Conservation (phyloP, 2,797 vertebrate species). For the Neostethus bicornis region DNA sequence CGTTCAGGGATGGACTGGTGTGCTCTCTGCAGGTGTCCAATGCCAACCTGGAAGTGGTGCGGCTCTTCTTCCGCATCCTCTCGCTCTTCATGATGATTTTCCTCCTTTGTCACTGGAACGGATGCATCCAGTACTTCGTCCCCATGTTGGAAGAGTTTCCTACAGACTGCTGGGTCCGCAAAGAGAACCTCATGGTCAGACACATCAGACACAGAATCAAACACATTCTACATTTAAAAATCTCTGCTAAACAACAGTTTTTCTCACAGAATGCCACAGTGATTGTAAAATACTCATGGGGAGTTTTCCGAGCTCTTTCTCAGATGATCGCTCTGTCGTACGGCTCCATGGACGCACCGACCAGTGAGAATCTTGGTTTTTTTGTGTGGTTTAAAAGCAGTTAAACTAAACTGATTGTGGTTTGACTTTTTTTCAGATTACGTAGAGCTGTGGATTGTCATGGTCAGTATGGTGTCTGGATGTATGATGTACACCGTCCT, state of each 20-base stretch:
- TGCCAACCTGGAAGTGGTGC: constrained; percentile 80
- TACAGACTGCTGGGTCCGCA: constrained; percentile 80
- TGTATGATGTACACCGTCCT: constrained; percentile 83
- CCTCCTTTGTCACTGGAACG: constrained; percentile 85
- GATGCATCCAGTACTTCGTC: constrained; percentile 85
- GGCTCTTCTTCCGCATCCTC: constrained; percentile 78
- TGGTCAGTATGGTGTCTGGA: constrained; percentile 84
- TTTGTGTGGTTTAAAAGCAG: background rate
- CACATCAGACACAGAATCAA: no score
- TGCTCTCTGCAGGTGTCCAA: constrained; percentile 75
- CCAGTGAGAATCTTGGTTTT: constrained; percentile 71
- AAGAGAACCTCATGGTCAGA: constrained; percentile 81
- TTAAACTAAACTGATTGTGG: background rate
- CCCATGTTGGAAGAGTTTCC: constrained; percentile 84
- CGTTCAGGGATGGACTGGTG: no score
- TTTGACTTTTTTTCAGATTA: constrained; percentile 68
- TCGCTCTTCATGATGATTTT: constrained; percentile 85
- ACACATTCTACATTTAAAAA: no score
- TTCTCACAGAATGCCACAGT: constrained; percentile 78
- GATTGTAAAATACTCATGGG: constrained; percentile 82
- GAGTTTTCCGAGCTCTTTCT: constrained; percentile 81
- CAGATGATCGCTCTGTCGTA: constrained; percentile 84
- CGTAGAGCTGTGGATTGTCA: constrained; percentile 82
- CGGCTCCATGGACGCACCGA: constrained; percentile 80
- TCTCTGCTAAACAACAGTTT: background rate